Conservation (phyloP, 2,888 invertebrate species). For the Sepioteuthis lessoniana region DNA sequence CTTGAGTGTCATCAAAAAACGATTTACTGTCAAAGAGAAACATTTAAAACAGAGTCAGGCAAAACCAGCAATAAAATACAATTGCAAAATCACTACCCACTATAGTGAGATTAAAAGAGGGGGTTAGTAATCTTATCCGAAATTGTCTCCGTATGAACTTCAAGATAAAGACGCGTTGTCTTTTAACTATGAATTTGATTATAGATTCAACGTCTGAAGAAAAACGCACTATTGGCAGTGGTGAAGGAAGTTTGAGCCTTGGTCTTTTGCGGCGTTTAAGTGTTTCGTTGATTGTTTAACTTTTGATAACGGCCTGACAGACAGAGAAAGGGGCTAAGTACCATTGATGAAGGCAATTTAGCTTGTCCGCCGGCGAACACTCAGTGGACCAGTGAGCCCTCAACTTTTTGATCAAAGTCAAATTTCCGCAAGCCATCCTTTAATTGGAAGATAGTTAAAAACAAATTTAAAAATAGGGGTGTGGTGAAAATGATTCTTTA, state of each 20-base stretch:
- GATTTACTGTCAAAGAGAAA: neutral
- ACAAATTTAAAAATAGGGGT: neutral
- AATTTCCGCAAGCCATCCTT: neutral
- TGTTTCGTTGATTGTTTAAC: neutral
- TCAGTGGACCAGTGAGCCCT: constrained; percentile 4
- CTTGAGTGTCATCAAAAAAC: neutral
- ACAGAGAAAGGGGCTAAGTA: neutral
- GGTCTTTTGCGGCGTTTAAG: neutral
- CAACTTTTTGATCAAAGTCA: constrained; percentile 21
- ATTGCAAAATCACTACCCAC: neutral
- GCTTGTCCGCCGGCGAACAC: neutral
- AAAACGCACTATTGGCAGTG: neutral
- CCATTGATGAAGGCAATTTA: constrained; percentile 25
- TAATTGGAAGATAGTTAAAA: constrained; percentile 33
- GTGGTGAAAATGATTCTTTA: neutral
- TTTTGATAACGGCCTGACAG: neutral
- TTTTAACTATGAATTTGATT: neutral
- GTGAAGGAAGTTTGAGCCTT: neutral
- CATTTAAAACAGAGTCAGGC: neutral
- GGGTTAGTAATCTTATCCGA: neutral
- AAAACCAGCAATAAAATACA: neutral
- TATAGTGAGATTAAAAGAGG: neutral
- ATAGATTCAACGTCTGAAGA: neutral
- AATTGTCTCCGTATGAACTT: neutral
- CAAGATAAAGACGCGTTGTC: neutral